Base-by-base conservation (phyloP, 2,888 invertebrate genomes). In the Zygogramma bicolorata region DNA sequence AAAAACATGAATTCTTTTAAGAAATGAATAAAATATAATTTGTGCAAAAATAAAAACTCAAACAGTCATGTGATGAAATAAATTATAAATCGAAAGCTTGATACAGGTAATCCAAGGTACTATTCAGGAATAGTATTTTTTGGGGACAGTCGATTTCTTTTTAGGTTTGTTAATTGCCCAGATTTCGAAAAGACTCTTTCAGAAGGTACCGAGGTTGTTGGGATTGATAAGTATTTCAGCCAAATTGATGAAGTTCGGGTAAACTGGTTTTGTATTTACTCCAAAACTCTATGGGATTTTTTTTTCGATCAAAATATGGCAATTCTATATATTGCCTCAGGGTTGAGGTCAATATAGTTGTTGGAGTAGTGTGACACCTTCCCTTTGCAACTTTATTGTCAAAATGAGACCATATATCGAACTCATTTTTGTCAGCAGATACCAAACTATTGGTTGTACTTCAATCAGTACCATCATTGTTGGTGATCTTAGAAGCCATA, bases 161-260 rank as follows among this genome's bases (percentile, higher is more conserved):
- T 58, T 25, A 58, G 20, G 20, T 79, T 80, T 8, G 75, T 77
- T 25, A 80, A 18, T 57, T 79, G 80, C 5, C 75, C 80, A 25
- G 77, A 58, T 76, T 81, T 79, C 1, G 78, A 80, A 74, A 81
- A 80, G 25, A 81, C 76, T 60, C 78, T 69, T 63, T 80, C 79
- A 8, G 79, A 76, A 7, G 80, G 80, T 34, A 80, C 79, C 25
- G 79, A 80, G 31, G 79, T 81, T 6, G 67, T 74, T n/a, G 79
- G 79, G 46, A 77, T 71, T 34, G 65, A 70, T 10, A 70, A 62
- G 67, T 79, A 79, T 71, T 77, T 79, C 18, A 46, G 15, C 71
- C 70, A 7, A 79, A 8, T 63, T 76, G 46, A 68, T 75, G 74
- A 10, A 80, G 25, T 70, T 80, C 75, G n/a, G 79, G 76, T 3